Evolutionary conservation across 1,140 invertebrate genomes (phyloP), one percentile per base, ranked within the genome.

Genomic region (Augochlora pura): DNA sequence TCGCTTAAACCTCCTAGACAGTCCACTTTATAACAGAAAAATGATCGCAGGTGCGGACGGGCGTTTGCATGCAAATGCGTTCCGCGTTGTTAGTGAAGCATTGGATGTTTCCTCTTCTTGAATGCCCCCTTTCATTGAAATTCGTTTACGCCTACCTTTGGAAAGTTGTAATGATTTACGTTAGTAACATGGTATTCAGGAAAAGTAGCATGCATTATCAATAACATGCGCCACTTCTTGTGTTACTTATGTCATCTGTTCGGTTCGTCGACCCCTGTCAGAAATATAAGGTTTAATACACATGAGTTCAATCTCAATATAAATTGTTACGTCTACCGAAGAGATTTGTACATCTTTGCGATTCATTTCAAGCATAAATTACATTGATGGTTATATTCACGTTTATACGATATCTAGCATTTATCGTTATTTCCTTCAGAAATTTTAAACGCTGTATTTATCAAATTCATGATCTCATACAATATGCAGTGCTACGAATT

Each of bases 31-130:
- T n/a, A 60, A n/a, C 18, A 38, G 74, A 27, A 49, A 77, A 70
- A 77, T 60, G 39, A 69, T 49, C 54, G 38, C 39, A 49, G 27
- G 25, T 49, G 42, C 38, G 74, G 57, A 77, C 49, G 39, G 66
- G 62, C 74, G 66, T 77, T 70, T 77, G 16, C 74, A 70, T 77
- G 54, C 57, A 77, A 77, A 77, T 77, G 66, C 42, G 74, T 77
- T 77, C 74, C 66, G 57, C 65, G 66, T 77, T 77, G 66, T 77
- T 62, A 60, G 66, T 62, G 57, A 77, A 70, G 74, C 54, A 62
- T 77, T 69, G 62, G 66, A 52, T 46, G 42, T 54, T 77, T 77
- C 74, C 74, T 77, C 66, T 62, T 38, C 66, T 62, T 60, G 59
- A 77, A 70, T 62, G 18, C 27, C 74, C 49, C 23, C 27, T 49